Percentiles rank a stretch among this genome's conserved stretches.
These are phyloP conservation scores for Clarias batrachus DNA, from an alignment of 2,113 vertebrate species.

Conservation along the genomic window DNA sequence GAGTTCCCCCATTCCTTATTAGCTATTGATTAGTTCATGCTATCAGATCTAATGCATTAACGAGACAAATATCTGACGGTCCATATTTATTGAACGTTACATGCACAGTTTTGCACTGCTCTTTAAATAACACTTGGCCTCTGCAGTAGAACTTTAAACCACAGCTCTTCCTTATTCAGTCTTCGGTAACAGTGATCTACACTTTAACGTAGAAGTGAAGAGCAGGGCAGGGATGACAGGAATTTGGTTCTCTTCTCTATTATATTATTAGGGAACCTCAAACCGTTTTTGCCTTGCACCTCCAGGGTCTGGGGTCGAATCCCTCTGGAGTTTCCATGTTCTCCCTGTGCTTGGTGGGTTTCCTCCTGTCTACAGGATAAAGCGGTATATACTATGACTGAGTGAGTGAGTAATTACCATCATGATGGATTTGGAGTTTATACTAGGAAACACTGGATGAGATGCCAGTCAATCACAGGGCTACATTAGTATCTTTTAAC, in stretches of 20 bases:
- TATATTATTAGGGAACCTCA: background rate
- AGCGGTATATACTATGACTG: too few relatives aligned
- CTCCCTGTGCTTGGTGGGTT: too few relatives aligned
- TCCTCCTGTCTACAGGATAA: too few relatives aligned
- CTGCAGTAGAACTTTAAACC: background rate
- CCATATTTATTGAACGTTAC: conserved; percentile 2
- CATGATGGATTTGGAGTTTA: background rate
- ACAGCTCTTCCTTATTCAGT: background rate
- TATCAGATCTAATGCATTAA: conserved; percentile 43
- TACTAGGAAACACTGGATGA: background rate
- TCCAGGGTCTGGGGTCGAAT: too few relatives aligned
- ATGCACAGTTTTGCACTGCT: background rate
- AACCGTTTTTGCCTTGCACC: too few relatives aligned
- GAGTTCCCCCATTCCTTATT: conserved; percentile 4
- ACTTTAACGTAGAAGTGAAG: background rate
- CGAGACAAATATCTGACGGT: conserved; percentile 18
- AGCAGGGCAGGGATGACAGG: background rate
- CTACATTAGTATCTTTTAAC: background rate
- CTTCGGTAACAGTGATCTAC: background rate
- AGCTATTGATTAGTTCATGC: conserved; percentile 38
- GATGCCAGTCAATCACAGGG: background rate
- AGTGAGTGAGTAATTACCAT: too few relatives aligned
- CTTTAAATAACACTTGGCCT: background rate
- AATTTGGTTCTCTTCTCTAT: background rate
- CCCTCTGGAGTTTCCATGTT: too few relatives aligned